These are phyloP conservation scores for Hermetia illucens DNA, from an alignment of 1,140 invertebrate species.

Conservation along the genomic window DNA sequence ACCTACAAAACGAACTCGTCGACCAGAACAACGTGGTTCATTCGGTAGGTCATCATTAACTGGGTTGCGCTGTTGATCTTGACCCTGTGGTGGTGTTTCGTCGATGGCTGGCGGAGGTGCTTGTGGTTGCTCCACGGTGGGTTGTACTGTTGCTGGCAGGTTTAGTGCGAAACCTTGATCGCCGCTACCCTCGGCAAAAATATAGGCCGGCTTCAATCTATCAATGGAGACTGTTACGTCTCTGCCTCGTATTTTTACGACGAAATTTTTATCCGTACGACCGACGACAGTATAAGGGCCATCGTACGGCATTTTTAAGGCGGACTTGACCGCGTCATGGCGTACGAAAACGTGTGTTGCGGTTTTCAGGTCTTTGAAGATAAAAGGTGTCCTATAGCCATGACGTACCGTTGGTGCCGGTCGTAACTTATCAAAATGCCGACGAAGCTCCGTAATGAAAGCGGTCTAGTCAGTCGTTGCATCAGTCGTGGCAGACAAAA, in stretches of 20 bases:
- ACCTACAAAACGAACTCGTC: too few relatives aligned
- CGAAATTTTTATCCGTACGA: constrained; percentile 1
- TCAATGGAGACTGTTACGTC: constrained; percentile 5
- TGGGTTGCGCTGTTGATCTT: too few relatives aligned
- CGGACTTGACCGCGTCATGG: constrained; percentile 6
- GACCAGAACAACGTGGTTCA: too few relatives aligned
- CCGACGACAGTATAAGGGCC: constrained; percentile 4
- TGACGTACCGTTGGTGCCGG: constrained; percentile 9
- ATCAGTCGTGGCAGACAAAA: neutral
- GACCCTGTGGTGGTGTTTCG: too few relatives aligned
- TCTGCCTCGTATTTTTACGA: constrained; percentile 1
- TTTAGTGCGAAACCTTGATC: too few relatives aligned
- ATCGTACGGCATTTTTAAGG: constrained; percentile 9
- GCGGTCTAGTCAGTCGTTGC: neutral
- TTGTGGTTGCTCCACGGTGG: too few relatives aligned
- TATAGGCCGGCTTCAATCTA: constrained; percentile 7
- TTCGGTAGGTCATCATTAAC: too few relatives aligned
- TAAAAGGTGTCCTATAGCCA: constrained; percentile 7
- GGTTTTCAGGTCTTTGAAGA: constrained; percentile 12
- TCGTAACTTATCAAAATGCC: constrained; percentile 11
- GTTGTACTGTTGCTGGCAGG: too few relatives aligned
- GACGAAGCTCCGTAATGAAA: too few relatives aligned
- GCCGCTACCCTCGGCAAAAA: neutral
- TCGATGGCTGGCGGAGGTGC: too few relatives aligned
- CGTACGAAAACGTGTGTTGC: constrained; percentile 13